phyloP scores from a whole-genome alignment of 2,797 vertebrate genomes.

The Hemibagrus guttatus region DNA sequence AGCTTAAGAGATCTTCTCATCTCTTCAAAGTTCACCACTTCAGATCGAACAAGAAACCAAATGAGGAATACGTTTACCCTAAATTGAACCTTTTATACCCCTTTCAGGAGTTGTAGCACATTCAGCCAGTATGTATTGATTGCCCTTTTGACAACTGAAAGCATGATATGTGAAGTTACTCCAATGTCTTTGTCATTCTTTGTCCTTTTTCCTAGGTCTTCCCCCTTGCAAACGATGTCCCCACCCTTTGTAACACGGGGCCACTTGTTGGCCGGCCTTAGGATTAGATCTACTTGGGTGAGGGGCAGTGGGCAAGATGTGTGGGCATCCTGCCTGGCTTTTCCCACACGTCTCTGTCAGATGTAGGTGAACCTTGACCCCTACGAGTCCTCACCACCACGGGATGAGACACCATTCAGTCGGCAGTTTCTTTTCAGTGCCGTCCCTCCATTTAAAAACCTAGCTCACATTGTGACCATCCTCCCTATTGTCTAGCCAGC shows the following conservation, averaged over 20 bases:
- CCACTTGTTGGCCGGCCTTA: constrained; percentile 66
- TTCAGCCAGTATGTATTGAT: constrained; percentile 66
- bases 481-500: constrained; percentile 75
- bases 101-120: constrained; percentile 51
- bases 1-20: not conserved
- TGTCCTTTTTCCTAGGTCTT: constrained; percentile 67
- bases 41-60: not conserved
- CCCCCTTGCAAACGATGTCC: constrained; percentile 65
- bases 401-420: constrained; percentile 71
- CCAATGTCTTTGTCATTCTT: constrained; percentile 68
- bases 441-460: constrained; percentile 68
- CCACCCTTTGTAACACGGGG: constrained; percentile 71
- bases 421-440: constrained; percentile 75
- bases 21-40: not conserved
- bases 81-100: constrained; percentile 12
- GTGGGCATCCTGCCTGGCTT: constrained; percentile 72
- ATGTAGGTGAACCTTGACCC: constrained; percentile 81
- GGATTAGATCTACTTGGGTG: constrained; percentile 71
- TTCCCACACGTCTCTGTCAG: constrained; percentile 78
- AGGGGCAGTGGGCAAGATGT: constrained; percentile 74
- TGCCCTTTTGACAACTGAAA: constrained; percentile 68
- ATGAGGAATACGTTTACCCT: constrained; percentile 21
- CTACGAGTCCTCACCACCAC: constrained; percentile 66
- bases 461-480: constrained; percentile 70
- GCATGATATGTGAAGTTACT: constrained; percentile 74